Percentiles rank a stretch among this genome's conserved stretches.
These are phyloP conservation scores for Craniophora ligustri DNA, from an alignment of 2,888 invertebrate genomes.

Conservation along the genomic window DNA sequence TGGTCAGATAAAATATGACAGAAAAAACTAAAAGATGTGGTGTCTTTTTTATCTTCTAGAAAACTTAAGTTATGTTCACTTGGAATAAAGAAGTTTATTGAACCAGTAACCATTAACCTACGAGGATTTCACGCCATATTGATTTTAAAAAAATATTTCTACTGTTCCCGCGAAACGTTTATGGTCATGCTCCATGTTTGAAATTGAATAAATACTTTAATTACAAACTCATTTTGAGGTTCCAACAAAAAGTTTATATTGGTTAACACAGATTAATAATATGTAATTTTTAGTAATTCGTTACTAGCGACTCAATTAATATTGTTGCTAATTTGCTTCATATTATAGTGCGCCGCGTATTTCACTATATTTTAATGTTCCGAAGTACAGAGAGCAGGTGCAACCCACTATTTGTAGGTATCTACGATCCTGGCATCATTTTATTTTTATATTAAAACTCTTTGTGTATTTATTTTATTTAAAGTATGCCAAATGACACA, in stretches of 20 bases:
- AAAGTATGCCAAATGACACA: constrained; percentile 10
- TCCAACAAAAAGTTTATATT: constrained; percentile 18
- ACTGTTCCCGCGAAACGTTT: neutral
- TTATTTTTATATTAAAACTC: constrained; percentile 17
- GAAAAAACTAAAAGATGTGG: too few species aligned
- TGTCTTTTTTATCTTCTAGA: too few species aligned
- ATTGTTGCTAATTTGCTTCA: constrained; percentile 51
- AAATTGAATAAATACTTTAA: constrained; percentile 18
- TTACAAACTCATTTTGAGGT: constrained; percentile 13
- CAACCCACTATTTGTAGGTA: constrained; percentile 32
- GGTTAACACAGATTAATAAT: constrained; percentile 32
- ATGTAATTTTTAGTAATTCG: constrained; percentile 45
- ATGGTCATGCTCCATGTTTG: constrained; percentile 20
- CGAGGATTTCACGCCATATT: too few species aligned
- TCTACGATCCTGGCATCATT: constrained; percentile 16
- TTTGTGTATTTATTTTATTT: constrained; percentile 27
- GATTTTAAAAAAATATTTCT: too few species aligned
- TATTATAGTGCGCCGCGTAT: constrained; percentile 32
- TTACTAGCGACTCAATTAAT: constrained; percentile 43
- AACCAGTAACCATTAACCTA: constrained; percentile 12
- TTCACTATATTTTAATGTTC: constrained; percentile 52
- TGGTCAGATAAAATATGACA: too few species aligned
- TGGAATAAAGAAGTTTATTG: constrained; percentile 13
- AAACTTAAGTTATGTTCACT: constrained; percentile 3
- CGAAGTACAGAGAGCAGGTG: constrained; percentile 47